A percentile compares a stretch with the other conserved stretches of the same genome.
Conservation (phyloP, 2,797 vertebrate genomes). For the Salmo trutta region DNA sequence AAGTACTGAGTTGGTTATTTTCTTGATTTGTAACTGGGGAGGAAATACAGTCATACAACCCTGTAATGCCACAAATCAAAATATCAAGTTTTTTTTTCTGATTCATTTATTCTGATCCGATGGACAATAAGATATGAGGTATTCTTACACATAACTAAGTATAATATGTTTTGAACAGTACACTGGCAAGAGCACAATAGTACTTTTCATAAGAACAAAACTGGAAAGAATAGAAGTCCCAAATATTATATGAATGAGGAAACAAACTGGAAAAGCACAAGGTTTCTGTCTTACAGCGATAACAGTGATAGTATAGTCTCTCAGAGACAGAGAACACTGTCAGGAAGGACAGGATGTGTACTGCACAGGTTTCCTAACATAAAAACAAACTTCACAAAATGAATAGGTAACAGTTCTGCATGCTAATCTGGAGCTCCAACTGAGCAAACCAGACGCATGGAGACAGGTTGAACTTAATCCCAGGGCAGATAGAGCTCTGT, state of each 20-base stretch:
- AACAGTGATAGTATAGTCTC: no score
- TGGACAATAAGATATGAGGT: background rate
- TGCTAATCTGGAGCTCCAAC: background rate
- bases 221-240: background rate
- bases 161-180: background rate
- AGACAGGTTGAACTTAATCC: background rate
- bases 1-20: background rate
- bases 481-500: background rate
- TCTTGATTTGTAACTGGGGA: background rate
- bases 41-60: background rate
- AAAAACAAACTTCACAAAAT: background rate
- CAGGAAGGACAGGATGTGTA: no score
- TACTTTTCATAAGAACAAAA: background rate
- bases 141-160: background rate
- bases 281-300: no score
- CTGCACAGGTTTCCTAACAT: background rate
- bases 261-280: no score
- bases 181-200: background rate
- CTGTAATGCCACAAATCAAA: background rate
- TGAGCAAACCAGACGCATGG: background rate
- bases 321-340: no score
- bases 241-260: background rate
- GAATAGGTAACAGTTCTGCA: background rate
- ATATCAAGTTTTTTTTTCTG: background rate
- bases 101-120: background rate